Evolutionary conservation across 2,113 vertebrate species (phyloP), one percentile per base, ranked within the genome.

Genomic region (Equus przewalskii): DNA sequence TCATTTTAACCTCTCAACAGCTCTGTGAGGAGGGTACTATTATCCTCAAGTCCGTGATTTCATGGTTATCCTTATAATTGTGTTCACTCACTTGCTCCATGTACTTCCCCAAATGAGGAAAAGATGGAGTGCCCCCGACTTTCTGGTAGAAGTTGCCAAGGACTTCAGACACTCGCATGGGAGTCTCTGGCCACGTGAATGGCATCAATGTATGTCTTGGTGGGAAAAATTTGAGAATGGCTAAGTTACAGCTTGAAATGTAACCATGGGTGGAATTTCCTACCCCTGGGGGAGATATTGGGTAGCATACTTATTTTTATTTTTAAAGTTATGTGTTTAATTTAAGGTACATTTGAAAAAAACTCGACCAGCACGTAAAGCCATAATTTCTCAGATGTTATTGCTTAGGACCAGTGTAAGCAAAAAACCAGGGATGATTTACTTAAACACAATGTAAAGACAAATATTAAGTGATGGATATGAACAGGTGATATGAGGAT

Each of bases 321-420:
- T 92, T 92, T 41, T 41, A 15, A 93, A 95, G 49, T 60, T 67
- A 51, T 75, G 8, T 80, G 41, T 70, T 88, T 94, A 60, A 49
- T 65, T 83, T 90, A 95, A 89, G 21, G 15, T 44, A 65, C 19
- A 79, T 49, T 70, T 69, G 58, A 36, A 64, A 73, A 93, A 91
- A 87, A 46, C 44, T 12, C 58, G 12, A 58, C 49, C 24, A 73
- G 73, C 15, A 41, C 30, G 95, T 49, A 56, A 70, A 78, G 21
- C 30, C 15, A 41, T 73, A 80, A 56, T 93, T 85, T 89, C 64
- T 92, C 51, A 90, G 21, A 28, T 72, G 13, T 85, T 90, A 67
- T 67, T 79, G 51, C 49, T 85, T 60, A 80, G 51, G 67, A 87
- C 7, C 36, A 80, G 12, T 73, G 13, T 65, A 64, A 79, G 75